Conservation (phyloP, 2,797 vertebrate genomes). For the Crax fasciolata region DNA sequence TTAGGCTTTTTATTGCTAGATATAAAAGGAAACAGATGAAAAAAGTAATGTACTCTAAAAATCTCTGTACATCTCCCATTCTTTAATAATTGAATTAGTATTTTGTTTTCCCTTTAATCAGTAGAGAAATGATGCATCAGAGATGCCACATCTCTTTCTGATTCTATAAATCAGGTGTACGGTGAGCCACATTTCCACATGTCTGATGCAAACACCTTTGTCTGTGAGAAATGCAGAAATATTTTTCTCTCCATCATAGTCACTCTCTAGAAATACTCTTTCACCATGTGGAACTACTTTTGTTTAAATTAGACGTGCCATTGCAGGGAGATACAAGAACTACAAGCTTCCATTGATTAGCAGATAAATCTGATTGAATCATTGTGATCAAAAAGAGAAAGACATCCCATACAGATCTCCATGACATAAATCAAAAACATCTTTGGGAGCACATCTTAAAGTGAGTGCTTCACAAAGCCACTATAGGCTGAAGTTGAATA, state of each 20-base stretch:
- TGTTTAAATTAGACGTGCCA: background rate
- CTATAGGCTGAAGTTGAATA: background rate
- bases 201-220: background rate
- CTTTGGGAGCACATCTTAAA: background rate
- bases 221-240: background rate
- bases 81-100: conserved; percentile 41
- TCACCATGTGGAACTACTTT: background rate
- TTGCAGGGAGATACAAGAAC: background rate
- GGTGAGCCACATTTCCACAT: background rate
- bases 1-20: conserved; percentile 6
- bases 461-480: background rate
- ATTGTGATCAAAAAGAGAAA: background rate
- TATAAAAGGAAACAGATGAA: conserved; percentile 69
- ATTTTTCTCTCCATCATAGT: background rate
- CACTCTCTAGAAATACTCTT: background rate
- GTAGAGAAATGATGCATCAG: background rate
- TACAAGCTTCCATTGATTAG: accelerated
- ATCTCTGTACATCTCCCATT: conserved; percentile 47
- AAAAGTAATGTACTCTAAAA: conserved; percentile 60
- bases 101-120: conserved; percentile 41
- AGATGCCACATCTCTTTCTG: conserved; percentile 32
- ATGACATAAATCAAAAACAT: background rate
- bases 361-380: conserved; percentile 2
- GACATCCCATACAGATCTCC: background rate
- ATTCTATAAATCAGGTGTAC: conserved; percentile 13